Evolutionary conservation across 2,888 invertebrate genomes (phyloP).

Genomic region (Megalurothrips usitatus): DNA sequence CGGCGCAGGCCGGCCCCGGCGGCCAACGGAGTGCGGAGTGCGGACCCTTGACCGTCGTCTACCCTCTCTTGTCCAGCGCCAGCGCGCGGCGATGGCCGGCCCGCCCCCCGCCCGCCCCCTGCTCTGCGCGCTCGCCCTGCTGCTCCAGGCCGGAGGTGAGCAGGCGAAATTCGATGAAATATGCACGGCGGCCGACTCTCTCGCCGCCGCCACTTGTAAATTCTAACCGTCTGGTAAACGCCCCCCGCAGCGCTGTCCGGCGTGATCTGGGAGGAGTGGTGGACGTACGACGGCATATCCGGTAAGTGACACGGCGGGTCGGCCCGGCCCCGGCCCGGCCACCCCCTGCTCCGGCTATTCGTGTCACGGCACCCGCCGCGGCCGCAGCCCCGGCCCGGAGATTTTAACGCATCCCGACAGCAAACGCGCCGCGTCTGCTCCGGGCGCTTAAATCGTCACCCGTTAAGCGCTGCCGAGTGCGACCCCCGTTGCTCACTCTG

Average conservation of each 20-base stretch:
- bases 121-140: not conserved
- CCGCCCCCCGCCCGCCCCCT: not conserved
- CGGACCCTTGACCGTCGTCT: too few species aligned
- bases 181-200: too few species aligned
- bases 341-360: not conserved
- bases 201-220: not conserved
- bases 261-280: conserved; percentile 91
- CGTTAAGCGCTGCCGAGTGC: too few species aligned
- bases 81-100: conserved; percentile 2
- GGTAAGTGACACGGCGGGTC: conserved; percentile 55
- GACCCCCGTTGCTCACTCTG: too few species aligned
- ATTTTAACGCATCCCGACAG: conserved; percentile 2
- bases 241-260: conserved; percentile 57
- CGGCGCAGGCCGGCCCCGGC: too few species aligned
- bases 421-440: too few species aligned
- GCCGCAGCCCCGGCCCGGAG: not conserved
- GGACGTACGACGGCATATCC: conserved; percentile 91
- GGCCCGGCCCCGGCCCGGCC: not conserved
- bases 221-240: not conserved
- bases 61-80: too few species aligned
- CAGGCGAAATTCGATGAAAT: too few species aligned
- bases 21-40: too few species aligned
- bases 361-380: not conserved
- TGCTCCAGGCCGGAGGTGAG: conserved; percentile 12
- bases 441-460: too few species aligned